Percentiles rank a stretch among this genome's conserved stretches.
phyloP scores from a whole-genome alignment of 2,797 vertebrate species.

The Tokudaia tokunoshimensis region DNA sequence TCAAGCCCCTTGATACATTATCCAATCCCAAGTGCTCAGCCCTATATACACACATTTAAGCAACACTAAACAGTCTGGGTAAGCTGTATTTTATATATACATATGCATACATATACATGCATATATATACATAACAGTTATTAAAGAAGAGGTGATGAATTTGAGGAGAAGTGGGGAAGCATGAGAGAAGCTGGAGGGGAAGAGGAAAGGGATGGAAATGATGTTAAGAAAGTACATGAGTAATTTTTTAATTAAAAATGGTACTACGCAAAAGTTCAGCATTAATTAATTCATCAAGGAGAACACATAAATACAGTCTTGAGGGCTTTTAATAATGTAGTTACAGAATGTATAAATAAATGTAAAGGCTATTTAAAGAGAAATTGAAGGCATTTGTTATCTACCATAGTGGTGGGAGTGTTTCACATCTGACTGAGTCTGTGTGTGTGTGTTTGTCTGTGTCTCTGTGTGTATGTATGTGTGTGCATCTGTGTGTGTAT shows the following conservation, averaged over 20 bases:
- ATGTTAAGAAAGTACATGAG: neutral
- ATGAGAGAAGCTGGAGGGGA: neutral
- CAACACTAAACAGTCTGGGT: neutral
- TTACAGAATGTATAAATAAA: constrained; percentile 1
- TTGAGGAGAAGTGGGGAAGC: neutral
- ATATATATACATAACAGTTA: neutral
- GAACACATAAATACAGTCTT: neutral
- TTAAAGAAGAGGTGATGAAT: neutral
- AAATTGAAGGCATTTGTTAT: neutral
- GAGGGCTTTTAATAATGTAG: neutral
- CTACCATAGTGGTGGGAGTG: neutral
- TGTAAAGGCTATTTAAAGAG: neutral
- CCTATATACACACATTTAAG: neutral
- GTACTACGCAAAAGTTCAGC: neutral
- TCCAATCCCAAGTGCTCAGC: neutral
- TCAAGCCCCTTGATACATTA: too few species aligned
- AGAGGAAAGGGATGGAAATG: neutral
- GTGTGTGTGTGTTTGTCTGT: neutral
- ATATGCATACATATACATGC: neutral
- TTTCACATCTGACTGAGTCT: neutral
- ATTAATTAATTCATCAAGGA: neutral
- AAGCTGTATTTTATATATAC: too few species aligned
- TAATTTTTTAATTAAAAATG: neutral
- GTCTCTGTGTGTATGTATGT: too few species aligned
- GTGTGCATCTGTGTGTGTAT: too few species aligned